A percentile compares a stretch with the other conserved stretches of the same genome.
Conservation (phyloP, 2,888 invertebrate genomes). For the Erebia palarica region DNA sequence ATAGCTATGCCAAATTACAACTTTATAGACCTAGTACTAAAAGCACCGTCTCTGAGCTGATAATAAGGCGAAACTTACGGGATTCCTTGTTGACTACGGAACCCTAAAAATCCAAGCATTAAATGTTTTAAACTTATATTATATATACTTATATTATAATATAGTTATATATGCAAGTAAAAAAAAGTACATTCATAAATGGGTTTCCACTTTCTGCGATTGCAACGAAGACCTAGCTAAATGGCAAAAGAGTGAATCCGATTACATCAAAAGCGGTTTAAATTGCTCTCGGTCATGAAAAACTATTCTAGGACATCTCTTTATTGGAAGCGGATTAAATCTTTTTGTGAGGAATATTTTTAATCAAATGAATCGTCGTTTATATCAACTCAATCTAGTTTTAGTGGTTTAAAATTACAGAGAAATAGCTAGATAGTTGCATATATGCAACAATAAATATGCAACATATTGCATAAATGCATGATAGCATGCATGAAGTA, state of each 20-base stretch:
- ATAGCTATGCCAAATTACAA: too few species aligned
- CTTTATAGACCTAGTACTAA: too few species aligned
- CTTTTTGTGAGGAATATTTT: slow-evolving; percentile 3
- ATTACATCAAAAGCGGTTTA: slow-evolving; percentile 65
- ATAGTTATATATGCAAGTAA: neutral
- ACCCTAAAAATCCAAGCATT: too few species aligned
- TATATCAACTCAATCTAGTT: neutral
- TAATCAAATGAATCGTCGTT: slow-evolving; percentile 5
- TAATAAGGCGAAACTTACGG: too few species aligned
- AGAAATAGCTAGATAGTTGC: too few species aligned
- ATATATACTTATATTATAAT: neutral
- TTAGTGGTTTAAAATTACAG: neutral
- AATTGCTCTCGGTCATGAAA: slow-evolving; percentile 63
- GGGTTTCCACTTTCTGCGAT: slow-evolving; percentile 6
- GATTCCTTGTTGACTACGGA: too few species aligned
- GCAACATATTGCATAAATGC: too few species aligned
- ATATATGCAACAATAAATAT: too few species aligned
- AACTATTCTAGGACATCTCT: slow-evolving; percentile 53
- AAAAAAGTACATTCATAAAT: slow-evolving; percentile 2
- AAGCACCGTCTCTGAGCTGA: too few species aligned
- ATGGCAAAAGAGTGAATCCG: slow-evolving; percentile 42
- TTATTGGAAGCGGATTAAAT: slow-evolving; percentile 23
- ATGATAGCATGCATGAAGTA: too few species aligned
- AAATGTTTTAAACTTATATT: too few species aligned
- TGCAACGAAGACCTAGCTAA: slow-evolving; percentile 32